Conservation (phyloP, 2,888 invertebrate species). For the Pandemis corylana region DNA sequence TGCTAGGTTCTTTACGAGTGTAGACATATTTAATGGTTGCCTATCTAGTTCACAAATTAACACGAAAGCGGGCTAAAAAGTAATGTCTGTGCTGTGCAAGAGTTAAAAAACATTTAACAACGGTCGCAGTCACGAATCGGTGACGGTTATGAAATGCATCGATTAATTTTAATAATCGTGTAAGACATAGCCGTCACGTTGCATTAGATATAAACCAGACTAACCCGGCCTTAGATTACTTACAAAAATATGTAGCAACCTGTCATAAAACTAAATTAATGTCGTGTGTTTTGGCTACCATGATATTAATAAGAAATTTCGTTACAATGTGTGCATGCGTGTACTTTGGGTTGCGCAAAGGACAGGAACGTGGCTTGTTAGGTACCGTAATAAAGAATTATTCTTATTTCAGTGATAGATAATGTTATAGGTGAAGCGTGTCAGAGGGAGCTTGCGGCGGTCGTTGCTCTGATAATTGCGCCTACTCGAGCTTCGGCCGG, state of each 20-base stretch:
- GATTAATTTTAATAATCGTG: constrained; percentile 4
- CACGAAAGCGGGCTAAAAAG: not conserved
- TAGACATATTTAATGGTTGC: not conserved
- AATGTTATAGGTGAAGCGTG: constrained; percentile 57
- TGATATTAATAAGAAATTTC: constrained; percentile 38
- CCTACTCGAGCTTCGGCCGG: constrained; percentile 57
- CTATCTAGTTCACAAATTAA: not conserved
- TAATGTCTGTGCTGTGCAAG: not conserved
- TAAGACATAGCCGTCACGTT: constrained; percentile 6
- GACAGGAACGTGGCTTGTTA: constrained; percentile 54
- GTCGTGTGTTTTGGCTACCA: constrained; percentile 26
- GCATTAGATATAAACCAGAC: constrained; percentile 14
- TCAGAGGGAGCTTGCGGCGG: constrained; percentile 64
- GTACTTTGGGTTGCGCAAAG: constrained; percentile 47
- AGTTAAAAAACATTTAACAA: constrained; percentile 4
- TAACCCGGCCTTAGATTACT: not conserved
- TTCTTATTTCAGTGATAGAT: constrained; percentile 58
- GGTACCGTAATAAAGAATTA: constrained; percentile 58
- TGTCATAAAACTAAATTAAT: constrained; percentile 38
- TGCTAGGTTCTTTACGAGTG: not conserved
- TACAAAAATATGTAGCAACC: constrained; percentile 26
- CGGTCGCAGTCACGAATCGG: constrained; percentile 1
- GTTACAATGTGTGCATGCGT: constrained; percentile 40
- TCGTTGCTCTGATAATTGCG: constrained; percentile 63
- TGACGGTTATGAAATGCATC: constrained; percentile 15